Percentiles rank a stretch among this genome's conserved stretches.
These are phyloP conservation scores for Proctacanthus coquilletti DNA, from an alignment of 1,140 invertebrate genomes.

Conservation along the genomic window DNA sequence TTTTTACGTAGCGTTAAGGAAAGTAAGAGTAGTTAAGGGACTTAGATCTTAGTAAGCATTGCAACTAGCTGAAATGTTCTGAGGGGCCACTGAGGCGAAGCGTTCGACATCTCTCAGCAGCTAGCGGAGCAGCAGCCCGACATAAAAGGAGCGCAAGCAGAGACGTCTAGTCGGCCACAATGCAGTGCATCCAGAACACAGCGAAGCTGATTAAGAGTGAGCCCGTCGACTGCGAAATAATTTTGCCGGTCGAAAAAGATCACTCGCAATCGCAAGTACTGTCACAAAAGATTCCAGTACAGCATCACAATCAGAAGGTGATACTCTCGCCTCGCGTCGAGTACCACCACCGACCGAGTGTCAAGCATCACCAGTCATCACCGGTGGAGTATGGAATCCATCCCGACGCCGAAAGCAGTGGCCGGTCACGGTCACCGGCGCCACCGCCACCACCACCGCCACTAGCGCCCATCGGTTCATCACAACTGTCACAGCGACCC, in stretches of 20 bases:
- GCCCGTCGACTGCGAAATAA: slow-evolving; percentile 1
- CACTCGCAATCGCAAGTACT: slow-evolving; percentile 21
- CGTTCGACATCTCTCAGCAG: too few relatives aligned
- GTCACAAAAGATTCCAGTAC: slow-evolving; percentile 21
- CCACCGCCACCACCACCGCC: slow-evolving; percentile 10
- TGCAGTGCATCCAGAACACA: not conserved
- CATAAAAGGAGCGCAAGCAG: slow-evolving; percentile 10
- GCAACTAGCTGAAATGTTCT: too few relatives aligned
- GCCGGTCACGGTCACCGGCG: slow-evolving; percentile 9
- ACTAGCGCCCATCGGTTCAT: slow-evolving; percentile 1
- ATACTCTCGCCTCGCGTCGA: slow-evolving; percentile 24
- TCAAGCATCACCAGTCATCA: slow-evolving; percentile 6
- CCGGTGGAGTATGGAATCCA: slow-evolving; percentile 2
- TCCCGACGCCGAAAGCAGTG: not conserved
- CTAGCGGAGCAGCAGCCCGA: too few relatives aligned
- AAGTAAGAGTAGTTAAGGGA: too few relatives aligned
- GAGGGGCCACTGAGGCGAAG: too few relatives aligned
- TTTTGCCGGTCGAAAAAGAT: not conserved
- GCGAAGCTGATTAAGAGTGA: slow-evolving; percentile 5
- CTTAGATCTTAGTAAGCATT: too few relatives aligned
- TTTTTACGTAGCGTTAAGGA: too few relatives aligned
- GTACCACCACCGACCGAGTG: slow-evolving; percentile 14
- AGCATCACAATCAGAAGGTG: slow-evolving; percentile 24
- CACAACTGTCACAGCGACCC: slow-evolving; percentile 22
- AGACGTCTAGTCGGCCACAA: not conserved